phyloP scores from a whole-genome alignment of 2,888 invertebrate species.

The Drepana falcataria region DNA sequence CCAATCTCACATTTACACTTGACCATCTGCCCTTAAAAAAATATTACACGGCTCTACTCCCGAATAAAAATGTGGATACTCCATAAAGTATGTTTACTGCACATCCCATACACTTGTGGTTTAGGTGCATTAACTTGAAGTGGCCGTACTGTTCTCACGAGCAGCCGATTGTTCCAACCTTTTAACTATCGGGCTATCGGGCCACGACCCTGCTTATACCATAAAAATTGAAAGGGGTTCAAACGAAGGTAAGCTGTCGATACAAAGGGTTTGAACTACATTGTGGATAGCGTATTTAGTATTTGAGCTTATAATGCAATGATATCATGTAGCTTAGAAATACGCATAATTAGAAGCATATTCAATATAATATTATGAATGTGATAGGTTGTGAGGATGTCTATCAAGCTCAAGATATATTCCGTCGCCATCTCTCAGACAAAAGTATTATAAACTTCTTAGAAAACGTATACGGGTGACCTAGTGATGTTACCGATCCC shows the following conservation, averaged over 20 bases:
- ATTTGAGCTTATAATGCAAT: too few relatives aligned
- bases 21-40: too few relatives aligned
- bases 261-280: not conserved
- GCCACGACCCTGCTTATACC: constrained; percentile 57
- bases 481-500: too few relatives aligned
- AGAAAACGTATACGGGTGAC: too few relatives aligned
- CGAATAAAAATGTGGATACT: not conserved
- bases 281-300: not conserved
- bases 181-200: constrained; percentile 66
- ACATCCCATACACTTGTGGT: constrained; percentile 6
- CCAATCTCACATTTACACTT: too few relatives aligned
- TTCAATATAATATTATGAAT: too few relatives aligned
- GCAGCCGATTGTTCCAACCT: constrained; percentile 65
- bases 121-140: constrained; percentile 40
- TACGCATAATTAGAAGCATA: too few relatives aligned
- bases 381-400: too few relatives aligned
- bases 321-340: too few relatives aligned
- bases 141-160: constrained; percentile 63
- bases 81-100: not conserved
- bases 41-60: not conserved
- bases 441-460: too few relatives aligned
- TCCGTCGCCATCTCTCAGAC: too few relatives aligned
- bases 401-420: too few relatives aligned
- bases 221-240: constrained; percentile 46
- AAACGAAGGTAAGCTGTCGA: constrained; percentile 9